Conservation (phyloP, 1,140 invertebrate species). For the Tribolium madens region DNA sequence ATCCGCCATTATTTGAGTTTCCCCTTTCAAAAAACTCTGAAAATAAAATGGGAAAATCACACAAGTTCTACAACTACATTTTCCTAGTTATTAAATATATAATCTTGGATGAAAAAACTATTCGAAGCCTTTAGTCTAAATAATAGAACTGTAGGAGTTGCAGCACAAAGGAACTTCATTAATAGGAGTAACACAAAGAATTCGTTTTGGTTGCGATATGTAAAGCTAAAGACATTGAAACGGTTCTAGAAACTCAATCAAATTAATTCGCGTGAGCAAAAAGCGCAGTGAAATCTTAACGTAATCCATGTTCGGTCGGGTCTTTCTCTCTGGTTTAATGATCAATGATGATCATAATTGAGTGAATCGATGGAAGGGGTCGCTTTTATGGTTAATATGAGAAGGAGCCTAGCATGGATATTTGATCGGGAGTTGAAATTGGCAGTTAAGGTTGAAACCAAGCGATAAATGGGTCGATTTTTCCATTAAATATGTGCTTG, state of each 20-base stretch:
- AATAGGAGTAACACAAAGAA: constrained; percentile 11
- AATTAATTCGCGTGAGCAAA: constrained; percentile 4
- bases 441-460: constrained; percentile 14
- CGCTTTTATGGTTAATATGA: constrained; percentile 19
- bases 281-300: not conserved
- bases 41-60: constrained; percentile 46
- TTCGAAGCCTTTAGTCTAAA: not conserved
- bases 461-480: constrained; percentile 19
- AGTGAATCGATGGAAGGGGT: not conserved
- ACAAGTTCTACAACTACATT: not conserved
- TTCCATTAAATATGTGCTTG: constrained; percentile 19
- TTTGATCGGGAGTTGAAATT: constrained; percentile 21
- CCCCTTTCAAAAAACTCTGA: constrained; percentile 91
- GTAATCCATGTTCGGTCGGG: not conserved
- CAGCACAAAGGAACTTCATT: constrained; percentile 31
- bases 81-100: not conserved
- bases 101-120: not conserved
- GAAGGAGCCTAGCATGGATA: not conserved
- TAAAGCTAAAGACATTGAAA: constrained; percentile 9
- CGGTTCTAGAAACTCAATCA: constrained; percentile 20
- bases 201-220: constrained; percentile 1
- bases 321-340: not conserved
- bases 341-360: constrained; percentile 7
- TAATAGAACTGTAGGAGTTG: constrained; percentile 6
- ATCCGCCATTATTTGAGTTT: constrained; percentile 98